Evolutionary conservation across 2,113 vertebrate genomes (phyloP).

Genomic region (Upupa epops): DNA sequence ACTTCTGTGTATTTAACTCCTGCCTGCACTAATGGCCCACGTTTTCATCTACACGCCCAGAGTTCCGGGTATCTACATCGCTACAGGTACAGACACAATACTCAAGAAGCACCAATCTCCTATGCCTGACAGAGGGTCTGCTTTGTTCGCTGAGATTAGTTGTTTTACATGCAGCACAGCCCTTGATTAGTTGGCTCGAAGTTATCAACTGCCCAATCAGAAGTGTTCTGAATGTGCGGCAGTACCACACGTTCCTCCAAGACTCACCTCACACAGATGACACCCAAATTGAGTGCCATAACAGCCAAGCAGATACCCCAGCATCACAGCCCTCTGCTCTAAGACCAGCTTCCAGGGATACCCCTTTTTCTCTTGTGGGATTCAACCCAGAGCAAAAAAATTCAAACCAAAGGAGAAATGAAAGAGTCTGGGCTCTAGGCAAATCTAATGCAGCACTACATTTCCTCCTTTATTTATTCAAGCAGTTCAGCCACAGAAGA

Average conservation of each 20-base stretch:
- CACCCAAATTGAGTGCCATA: neutral
- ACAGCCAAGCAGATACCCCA: neutral
- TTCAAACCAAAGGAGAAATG: neutral
- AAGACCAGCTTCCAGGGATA: neutral
- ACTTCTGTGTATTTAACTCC: neutral
- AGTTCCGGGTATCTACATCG: neutral
- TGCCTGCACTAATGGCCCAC: neutral
- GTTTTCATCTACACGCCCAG: neutral
- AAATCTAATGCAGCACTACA: neutral
- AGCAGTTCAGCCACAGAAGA: neutral
- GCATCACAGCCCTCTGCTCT: neutral
- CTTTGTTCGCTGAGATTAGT: neutral
- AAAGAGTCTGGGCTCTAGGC: neutral
- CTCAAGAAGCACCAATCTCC: constrained; percentile 13
- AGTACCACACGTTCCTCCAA: neutral
- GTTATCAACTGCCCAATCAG: neutral
- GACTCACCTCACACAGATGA: neutral
- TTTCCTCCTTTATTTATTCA: neutral
- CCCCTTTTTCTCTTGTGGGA: neutral
- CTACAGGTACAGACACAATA: neutral
- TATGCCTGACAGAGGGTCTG: neutral
- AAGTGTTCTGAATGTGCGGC: neutral
- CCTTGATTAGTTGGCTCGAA: constrained; percentile 29
- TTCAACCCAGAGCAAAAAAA: neutral
- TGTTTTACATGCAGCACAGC: constrained; percentile 9